phyloP scores from a whole-genome alignment of 1,140 invertebrate genomes.

The Zaprionus inermis region DNA sequence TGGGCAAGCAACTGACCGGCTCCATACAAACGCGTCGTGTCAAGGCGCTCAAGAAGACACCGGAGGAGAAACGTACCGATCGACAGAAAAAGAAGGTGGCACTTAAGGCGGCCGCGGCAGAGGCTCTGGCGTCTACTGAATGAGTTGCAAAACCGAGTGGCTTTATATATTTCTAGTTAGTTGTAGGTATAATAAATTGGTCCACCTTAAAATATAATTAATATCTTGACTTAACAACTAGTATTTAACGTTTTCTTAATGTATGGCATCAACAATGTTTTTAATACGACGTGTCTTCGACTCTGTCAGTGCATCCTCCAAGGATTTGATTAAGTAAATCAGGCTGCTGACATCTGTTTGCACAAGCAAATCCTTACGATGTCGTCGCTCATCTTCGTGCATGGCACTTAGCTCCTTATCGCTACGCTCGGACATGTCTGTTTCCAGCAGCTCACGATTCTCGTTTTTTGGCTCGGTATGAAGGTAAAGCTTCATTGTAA shows the following conservation, averaged over 20 bases:
- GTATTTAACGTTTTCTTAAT: conserved; percentile 44
- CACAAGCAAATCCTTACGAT: conserved; percentile 76
- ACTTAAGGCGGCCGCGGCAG: conserved; percentile 66
- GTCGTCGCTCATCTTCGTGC: conserved; percentile 69
- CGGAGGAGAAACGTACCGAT: conserved; percentile 88
- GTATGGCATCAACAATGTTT: conserved; percentile 75
- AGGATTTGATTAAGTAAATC: conserved; percentile 70
- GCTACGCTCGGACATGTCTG: conserved; percentile 46
- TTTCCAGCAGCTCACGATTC: conserved; percentile 69
- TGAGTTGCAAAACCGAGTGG: conserved; percentile 19
- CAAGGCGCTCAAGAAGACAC: conserved; percentile 93
- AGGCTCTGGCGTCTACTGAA: conserved; percentile 52
- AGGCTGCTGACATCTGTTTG: conserved; percentile 76
- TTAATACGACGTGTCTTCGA: conserved; percentile 75
- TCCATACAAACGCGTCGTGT: conserved; percentile 96
- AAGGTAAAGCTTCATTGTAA: conserved; percentile 76
- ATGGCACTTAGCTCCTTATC: conserved; percentile 56
- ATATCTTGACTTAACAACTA: conserved; percentile 46
- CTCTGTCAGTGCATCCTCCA: conserved; percentile 75
- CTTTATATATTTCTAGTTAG: conserved; percentile 52
- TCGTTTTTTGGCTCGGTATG: conserved; percentile 79
- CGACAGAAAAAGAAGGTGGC: conserved; percentile 85
- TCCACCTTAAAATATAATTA: conserved; percentile 68
- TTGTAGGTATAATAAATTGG: conserved; percentile 75
- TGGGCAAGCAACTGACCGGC: conserved; percentile 94